These are phyloP conservation scores for Conistra vaccinii DNA, from an alignment of 2,888 invertebrate species.

Conservation along the genomic window DNA sequence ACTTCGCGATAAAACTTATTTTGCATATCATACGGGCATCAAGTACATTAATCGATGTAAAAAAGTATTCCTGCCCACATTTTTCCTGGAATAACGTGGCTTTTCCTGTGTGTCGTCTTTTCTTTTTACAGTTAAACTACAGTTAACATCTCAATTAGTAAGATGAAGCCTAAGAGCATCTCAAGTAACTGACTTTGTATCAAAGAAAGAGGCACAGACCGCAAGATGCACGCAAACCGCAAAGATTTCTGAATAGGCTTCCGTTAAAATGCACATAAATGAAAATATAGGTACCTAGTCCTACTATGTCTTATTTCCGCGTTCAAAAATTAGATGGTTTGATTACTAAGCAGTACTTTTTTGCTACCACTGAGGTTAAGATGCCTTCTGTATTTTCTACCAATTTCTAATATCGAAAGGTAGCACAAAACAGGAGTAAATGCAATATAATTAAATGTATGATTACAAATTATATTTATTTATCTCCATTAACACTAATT, in stretches of 20 bases:
- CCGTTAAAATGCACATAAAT: constrained; percentile 52
- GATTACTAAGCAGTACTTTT: constrained; percentile 2
- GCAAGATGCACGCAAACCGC: constrained; percentile 58
- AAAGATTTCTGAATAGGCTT: constrained; percentile 59
- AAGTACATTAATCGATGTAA: constrained; percentile 52
- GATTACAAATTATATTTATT: constrained; percentile 38
- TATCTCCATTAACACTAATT: constrained; percentile 48
- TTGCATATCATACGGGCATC: constrained; percentile 59
- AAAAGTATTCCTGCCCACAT: constrained; percentile 42
- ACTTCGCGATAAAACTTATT: constrained; percentile 55
- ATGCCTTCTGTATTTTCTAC: constrained; percentile 13
- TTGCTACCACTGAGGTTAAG: neutral
- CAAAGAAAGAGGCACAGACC: constrained; percentile 51
- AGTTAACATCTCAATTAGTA: constrained; percentile 65
- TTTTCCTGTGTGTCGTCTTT: constrained; percentile 42
- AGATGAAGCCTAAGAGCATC: constrained; percentile 51
- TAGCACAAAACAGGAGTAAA: constrained; percentile 3
- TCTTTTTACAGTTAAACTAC: constrained; percentile 45
- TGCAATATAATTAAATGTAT: constrained; percentile 13
- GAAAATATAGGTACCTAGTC: constrained; percentile 19
- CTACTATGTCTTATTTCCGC: constrained; percentile 4
- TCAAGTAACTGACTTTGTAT: constrained; percentile 54
- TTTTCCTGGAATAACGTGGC: constrained; percentile 32
- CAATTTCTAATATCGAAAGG: constrained; percentile 5
- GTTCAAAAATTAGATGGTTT: neutral